Evolutionary conservation across 2,888 invertebrate species (phyloP).

Genomic region (Sinodicranocentrus sp.): DNA sequence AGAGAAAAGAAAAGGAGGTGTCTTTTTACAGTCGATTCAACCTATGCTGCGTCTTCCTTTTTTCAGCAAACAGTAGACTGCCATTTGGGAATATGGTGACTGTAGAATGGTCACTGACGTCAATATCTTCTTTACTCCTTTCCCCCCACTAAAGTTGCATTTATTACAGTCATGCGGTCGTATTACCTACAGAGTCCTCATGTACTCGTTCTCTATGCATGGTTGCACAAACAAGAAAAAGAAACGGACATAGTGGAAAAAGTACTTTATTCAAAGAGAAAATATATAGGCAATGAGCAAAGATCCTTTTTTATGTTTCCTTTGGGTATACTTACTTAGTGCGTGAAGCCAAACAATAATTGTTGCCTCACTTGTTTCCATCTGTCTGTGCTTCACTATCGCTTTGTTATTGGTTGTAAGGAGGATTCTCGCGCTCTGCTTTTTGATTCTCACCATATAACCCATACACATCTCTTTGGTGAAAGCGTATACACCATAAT

Average conservation of each 20-base stretch:
- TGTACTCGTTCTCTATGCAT: not conserved
- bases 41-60: no score
- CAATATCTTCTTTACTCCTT: conserved; percentile 68
- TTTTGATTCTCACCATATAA: conserved; percentile 24
- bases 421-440: conserved; percentile 19
- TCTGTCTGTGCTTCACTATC: conserved; percentile 68
- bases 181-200: not conserved
- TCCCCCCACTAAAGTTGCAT: conserved; percentile 35
- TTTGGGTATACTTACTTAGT: conserved; percentile 76
- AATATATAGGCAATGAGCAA: conserved; percentile 73
- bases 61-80: conserved; percentile 36
- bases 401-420: conserved; percentile 69
- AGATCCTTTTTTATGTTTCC: conserved; percentile 76
- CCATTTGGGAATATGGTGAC: conserved; percentile 63
- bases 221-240: not conserved
- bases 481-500: no score
- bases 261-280: conserved; percentile 52
- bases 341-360: conserved; percentile 77
- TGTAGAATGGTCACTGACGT: conserved; percentile 75
- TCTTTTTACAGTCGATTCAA: no score
- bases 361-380: conserved; percentile 74
- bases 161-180: not conserved
- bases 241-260: conserved; percentile 15
- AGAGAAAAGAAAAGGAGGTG: no score
- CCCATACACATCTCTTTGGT: no score